These are phyloP conservation scores for Acanthacorydalis orientalis DNA, from an alignment of 2,888 invertebrate species.

Conservation along the genomic window DNA sequence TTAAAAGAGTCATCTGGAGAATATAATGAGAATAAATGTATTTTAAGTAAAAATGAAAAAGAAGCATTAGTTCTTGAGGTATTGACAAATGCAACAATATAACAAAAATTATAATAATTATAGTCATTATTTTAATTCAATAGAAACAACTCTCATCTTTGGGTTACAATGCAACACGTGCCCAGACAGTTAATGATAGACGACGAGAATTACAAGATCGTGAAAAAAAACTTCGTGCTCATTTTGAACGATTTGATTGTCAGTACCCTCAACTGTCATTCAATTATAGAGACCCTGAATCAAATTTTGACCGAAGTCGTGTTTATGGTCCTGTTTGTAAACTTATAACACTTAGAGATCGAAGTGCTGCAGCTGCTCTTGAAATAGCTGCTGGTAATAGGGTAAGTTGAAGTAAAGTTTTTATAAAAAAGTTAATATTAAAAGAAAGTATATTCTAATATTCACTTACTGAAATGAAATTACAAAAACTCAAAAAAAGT, in stretches of 20 bases:
- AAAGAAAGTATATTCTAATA: too few relatives aligned
- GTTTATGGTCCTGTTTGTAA: slow-evolving; percentile 69
- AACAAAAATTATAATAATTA: neutral
- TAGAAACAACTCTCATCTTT: slow-evolving; percentile 35
- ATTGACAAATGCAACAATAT: neutral
- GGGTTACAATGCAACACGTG: slow-evolving; percentile 42
- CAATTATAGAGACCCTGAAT: slow-evolving; percentile 61
- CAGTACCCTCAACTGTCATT: slow-evolving; percentile 43
- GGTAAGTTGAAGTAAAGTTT: slow-evolving; percentile 39
- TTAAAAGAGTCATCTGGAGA: slow-evolving; percentile 47
- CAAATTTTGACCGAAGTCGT: slow-evolving; percentile 45
- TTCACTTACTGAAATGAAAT: too few relatives aligned
- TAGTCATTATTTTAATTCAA: slow-evolving; percentile 8
- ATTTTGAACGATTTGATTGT: slow-evolving; percentile 38
- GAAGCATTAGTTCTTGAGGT: slow-evolving; percentile 40
- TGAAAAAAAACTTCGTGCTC: slow-evolving; percentile 34
- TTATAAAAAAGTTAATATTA: too few relatives aligned
- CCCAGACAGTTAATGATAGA: slow-evolving; percentile 33
- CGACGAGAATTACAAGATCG: slow-evolving; percentile 34
- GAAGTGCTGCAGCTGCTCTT: slow-evolving; percentile 54
- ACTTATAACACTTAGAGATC: slow-evolving; percentile 57
- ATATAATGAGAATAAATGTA: slow-evolving; percentile 44
- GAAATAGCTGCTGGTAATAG: slow-evolving; percentile 73
- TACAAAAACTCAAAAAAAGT: neutral
- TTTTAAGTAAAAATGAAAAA: slow-evolving; percentile 35